Base-by-base conservation (phyloP, 2,113 vertebrate genomes). In the Pantherophis guttatus region DNA sequence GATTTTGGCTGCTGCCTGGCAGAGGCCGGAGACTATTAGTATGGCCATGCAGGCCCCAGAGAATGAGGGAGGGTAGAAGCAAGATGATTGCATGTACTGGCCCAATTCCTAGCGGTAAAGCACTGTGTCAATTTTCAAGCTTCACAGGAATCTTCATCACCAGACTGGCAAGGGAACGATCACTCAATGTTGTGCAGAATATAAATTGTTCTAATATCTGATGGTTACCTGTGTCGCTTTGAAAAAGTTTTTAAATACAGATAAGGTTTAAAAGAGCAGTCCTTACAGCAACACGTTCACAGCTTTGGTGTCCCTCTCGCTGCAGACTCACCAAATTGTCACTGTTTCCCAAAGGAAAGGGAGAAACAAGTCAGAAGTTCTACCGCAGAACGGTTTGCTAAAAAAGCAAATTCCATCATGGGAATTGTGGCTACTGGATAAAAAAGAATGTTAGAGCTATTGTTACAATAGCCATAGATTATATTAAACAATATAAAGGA, bases 1-100 rank as follows among this genome's bases (percentile, higher is more conserved):
- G 95, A 94, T 93, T 95, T 96, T 96, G 97, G 97, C 26, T 93
- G 97, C 26, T 93, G 97, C 95, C 97, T 97, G 95, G 98, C 98
- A 96, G 97, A 97, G 97, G 96, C 96, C 95, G 95, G 50, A 87
- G 81, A 65, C 57, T 53, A 85, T 90, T 90, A 70, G 29, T 29
- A 44, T 33, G 39, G 57, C 57, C n/a, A 44, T 86, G n/a, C 11
- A 39, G 89, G 89, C 81, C 88, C 26, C n/a, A 44, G 57, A 65
- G 55, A 21, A 86, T 7, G 23, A 86, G 9, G 44, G 5, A 54
- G 24, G n/a, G 50, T 87, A 87, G 81, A 24, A 21, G 81, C 48
- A 87, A 93, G 62, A 29, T 62, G 10, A 93, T 44, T 86, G 75
- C 50, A 86, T 54, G 86, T 86, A 86, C 54, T 44, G 29, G 57